These are phyloP conservation scores for Hydropotes inermis DNA, from an alignment of 2,113 vertebrate species.

Conservation along the genomic window DNA sequence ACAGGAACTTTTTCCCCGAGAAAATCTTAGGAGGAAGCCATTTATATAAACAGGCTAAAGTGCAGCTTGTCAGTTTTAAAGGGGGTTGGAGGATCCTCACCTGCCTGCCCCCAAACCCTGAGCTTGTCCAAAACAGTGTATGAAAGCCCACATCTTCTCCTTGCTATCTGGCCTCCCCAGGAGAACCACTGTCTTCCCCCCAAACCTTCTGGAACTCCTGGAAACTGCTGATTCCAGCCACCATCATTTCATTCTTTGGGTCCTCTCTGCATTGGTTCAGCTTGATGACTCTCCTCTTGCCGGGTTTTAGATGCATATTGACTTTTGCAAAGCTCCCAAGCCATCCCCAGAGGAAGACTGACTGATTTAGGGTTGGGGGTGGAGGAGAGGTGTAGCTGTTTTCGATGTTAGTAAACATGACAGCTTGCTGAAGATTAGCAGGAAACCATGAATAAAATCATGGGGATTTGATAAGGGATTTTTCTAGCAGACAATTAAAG, in stretches of 20 bases:
- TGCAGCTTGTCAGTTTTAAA: not conserved
- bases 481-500: slow-evolving; percentile 68
- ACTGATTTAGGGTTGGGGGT: not conserved
- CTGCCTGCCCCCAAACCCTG: not conserved
- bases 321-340: slow-evolving; percentile 68
- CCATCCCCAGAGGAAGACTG: slow-evolving; percentile 70
- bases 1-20: not conserved
- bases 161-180: not conserved
- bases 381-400: slow-evolving; percentile 40
- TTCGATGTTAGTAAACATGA: slow-evolving; percentile 75
- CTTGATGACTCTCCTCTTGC: slow-evolving; percentile 46
- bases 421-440: slow-evolving; percentile 75
- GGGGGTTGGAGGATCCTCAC: not conserved
- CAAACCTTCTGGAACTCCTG: not conserved
- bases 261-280: not conserved
- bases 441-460: slow-evolving; percentile 74
- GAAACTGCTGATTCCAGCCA: not conserved
- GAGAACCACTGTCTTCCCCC: not conserved
- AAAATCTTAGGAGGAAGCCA: not conserved
- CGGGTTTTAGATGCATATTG: slow-evolving; percentile 53
- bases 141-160: not conserved
- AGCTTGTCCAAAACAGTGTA: not conserved
- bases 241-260: not conserved
- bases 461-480: slow-evolving; percentile 70
- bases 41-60: not conserved